Conservation (phyloP, 1,140 invertebrate species). For the Thrips palmi region DNA sequence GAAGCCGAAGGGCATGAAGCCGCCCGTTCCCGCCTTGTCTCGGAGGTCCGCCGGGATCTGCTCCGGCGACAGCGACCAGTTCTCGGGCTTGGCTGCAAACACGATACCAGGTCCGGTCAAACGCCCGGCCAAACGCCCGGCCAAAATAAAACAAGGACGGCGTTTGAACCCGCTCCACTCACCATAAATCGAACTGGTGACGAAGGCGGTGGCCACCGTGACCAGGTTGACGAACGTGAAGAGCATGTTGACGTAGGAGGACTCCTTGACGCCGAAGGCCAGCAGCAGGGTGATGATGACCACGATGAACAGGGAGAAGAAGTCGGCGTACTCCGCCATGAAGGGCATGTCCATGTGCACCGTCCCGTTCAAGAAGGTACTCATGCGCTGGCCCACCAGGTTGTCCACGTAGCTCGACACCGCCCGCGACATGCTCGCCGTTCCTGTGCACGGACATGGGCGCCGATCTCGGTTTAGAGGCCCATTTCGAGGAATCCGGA, state of each 20-base stretch:
- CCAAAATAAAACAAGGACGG: no score
- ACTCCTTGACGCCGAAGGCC: conserved; percentile 71
- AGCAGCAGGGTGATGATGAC: conserved; percentile 44
- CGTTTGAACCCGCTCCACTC: conserved; percentile 19
- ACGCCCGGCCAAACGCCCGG: not conserved
- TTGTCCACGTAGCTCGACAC: conserved; percentile 54
- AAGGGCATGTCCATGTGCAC: conserved; percentile 34
- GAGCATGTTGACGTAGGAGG: conserved; percentile 72
- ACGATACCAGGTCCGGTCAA: not conserved
- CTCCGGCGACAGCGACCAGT: conserved; percentile 41
- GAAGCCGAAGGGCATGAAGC: conserved; percentile 69
- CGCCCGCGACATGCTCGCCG: conserved; percentile 53
- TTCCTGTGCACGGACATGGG: conserved; percentile 31
- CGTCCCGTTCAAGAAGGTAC: conserved; percentile 31
- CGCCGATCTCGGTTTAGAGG: no score
- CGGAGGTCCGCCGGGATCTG: conserved; percentile 39
- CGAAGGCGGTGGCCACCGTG: conserved; percentile 66
- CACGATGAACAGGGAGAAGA: conserved; percentile 38
- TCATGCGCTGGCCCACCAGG: conserved; percentile 39
- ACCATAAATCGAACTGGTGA: conserved; percentile 67
- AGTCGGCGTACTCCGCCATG: conserved; percentile 45
- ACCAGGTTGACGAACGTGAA: conserved; percentile 74
- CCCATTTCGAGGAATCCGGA: no score
- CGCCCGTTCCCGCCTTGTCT: conserved; percentile 34
- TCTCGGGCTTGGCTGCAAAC: conserved; percentile 33